Base-by-base conservation (phyloP, 2,888 invertebrate species). In the Vanessa cardui region DNA sequence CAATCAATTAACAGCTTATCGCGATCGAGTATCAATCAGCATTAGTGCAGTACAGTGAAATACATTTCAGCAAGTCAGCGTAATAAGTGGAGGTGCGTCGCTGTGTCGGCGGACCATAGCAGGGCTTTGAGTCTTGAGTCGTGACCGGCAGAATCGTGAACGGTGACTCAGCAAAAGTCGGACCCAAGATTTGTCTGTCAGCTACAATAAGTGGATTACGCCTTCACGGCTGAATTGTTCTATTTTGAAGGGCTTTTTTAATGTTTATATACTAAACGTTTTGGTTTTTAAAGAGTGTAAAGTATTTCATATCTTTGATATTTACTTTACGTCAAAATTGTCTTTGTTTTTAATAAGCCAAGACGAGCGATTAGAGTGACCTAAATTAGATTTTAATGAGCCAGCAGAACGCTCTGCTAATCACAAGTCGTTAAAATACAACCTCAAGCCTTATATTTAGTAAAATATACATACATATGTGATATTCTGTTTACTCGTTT, bases 151-250 rank as follows among this genome's bases (percentile, higher is more conserved):
- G 59, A 68, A 72, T 68, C 78, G 76, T 84, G 85, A 87, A 77
- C 84, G 87, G 83, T 89, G 90, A 88, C 84, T 86, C 83, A 72
- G 76, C 87, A 80, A 76, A 81, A 85, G 84, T 83, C 80, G 76
- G 76, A 74, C 79, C 78, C 69, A 66, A 79, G 84, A 82, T 83
- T 83, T 85, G 83, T 80, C 82, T 85, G 84, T 86, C 86, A 85
- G 85, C 86, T 81, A 84, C 86, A 90, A 90, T 90, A 90, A 90
- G 86, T 90, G 84, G 86, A 90, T 90, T 89, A 87, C 85, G 81
- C 80, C 84, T 88, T 86, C 86, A 88, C 86, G 87, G 78, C 78
- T 83, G 80, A 87, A 85, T 83, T 85, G 84, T 83, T 86, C 80
- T 80, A 81, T 87, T 87, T 84, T 82, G 82, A 87, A 86, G 80